phyloP scores from a whole-genome alignment of 2,113 vertebrate species.

The Eulemur macaco region DNA sequence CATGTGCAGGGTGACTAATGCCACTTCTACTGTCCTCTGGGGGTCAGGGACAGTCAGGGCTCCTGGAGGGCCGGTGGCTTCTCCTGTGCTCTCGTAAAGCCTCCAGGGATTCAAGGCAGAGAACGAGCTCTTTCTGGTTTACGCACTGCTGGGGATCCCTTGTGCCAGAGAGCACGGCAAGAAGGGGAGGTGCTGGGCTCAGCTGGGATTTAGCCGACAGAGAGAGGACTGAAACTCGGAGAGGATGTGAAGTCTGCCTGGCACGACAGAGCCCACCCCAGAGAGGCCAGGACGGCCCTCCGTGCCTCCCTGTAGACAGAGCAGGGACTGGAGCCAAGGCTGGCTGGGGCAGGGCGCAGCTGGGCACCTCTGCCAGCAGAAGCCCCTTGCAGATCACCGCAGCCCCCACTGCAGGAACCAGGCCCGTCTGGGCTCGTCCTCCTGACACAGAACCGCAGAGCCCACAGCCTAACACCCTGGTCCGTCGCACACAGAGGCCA shows the following conservation, averaged over 20 bases:
- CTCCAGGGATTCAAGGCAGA: neutral
- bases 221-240: neutral
- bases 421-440: neutral
- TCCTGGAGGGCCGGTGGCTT: fast-evolving
- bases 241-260: neutral
- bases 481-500: fast-evolving
- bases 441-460: neutral
- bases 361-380: neutral
- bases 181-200: neutral
- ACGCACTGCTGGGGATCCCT: neutral
- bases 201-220: neutral
- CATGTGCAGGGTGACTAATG: fast-evolving
- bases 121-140: neutral
- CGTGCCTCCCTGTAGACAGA: neutral
- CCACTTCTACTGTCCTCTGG: neutral
- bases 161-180: neutral
- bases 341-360: neutral
- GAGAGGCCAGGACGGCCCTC: neutral
- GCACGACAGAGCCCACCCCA: neutral
- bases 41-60: neutral
- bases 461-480: fast-evolving
- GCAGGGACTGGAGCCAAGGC: neutral
- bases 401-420: neutral
- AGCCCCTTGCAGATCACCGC: neutral
- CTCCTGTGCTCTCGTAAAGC: neutral